Base-by-base conservation (phyloP, 2,797 vertebrate species). In the Pseudochaenichthys georgianus region DNA sequence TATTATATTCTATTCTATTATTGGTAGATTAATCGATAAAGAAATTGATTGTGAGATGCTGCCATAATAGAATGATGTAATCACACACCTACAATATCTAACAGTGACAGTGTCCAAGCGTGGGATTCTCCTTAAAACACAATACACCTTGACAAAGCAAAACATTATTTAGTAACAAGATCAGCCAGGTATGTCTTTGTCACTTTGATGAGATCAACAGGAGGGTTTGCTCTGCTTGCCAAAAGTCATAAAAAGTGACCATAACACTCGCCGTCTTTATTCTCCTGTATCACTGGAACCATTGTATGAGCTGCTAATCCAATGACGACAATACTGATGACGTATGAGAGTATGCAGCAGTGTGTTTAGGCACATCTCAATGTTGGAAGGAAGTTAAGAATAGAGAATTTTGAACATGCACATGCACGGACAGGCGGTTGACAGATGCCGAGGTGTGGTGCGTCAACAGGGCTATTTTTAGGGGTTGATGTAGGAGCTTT, bases 261-360 rank as follows among this genome's bases (percentile, higher is more conserved):
- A 85, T 58, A 89, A 87, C 88, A 83, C 8, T 64, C 48, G n/a
- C 38, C 4, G 4, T 58, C 58, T 73, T 84, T 68, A 68, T 74
- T 83, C 7, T 17, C 8, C 10, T 1, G 7, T 54, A 89, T 92
- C 78, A 93, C 74, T 83, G 50, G 53, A 72, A 57, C 85, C 54
- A 78, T 92, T 92, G 92, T 92, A 63, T 88, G 80, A 50, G 58
- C 50, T 74, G 13, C 77, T 81, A 46, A 28, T 79, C 73, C n/a
- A 71, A 47, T 66, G 82, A 78, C n/a, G 58, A 70, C 57, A 62
- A 68, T 67, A 60, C 31, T 3, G 64, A 45, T 87, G 85, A 86
- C 71, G 75, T 85, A 31, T 3, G 19, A 71, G 74, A 64, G 23
- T 41, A 70, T 58, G 81, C 71, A 43, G 65, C 64, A 4, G 74